These are phyloP conservation scores for Episyrphus balteatus DNA, from an alignment of 1,140 invertebrate species.

Conservation along the genomic window DNA sequence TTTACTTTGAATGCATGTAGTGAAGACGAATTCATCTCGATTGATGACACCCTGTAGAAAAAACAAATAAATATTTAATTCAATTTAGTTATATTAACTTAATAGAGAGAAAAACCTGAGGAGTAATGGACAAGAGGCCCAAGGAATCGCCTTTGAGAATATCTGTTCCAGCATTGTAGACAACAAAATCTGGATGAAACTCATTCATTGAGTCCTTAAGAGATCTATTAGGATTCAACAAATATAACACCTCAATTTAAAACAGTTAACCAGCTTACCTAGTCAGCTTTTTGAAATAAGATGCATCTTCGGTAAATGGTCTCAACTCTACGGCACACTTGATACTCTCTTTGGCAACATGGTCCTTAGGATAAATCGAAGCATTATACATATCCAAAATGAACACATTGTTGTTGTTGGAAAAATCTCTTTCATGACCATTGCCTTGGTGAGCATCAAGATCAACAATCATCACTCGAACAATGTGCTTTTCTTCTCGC, in stretches of 20 bases:
- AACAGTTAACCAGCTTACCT: conserved; percentile 40
- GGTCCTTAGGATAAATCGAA: conserved; percentile 69
- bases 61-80: conserved; percentile 1
- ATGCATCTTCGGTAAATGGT: conserved; percentile 52
- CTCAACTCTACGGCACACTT: conserved; percentile 58
- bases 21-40: conserved; percentile 74
- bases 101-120: conserved; percentile 38
- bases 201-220: conserved; percentile 55
- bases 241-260: neutral
- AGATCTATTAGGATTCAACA: conserved; percentile 37
- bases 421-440: conserved; percentile 74
- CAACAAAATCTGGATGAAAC: conserved; percentile 66
- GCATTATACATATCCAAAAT: conserved; percentile 82
- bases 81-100: conserved; percentile 4
- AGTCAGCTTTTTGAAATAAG: conserved; percentile 58
- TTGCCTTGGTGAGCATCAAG: conserved; percentile 87
- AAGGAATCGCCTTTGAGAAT: conserved; percentile 66
- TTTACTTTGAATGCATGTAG: conserved; percentile 46
- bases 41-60: conserved; percentile 58
- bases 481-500: conserved; percentile 42
- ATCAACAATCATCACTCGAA: conserved; percentile 75
- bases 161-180: conserved; percentile 86
- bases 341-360: conserved; percentile 61
- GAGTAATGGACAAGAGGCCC: conserved; percentile 54
- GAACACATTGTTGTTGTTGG: conserved; percentile 58